These are phyloP conservation scores for Trichopoda pennipes DNA, from an alignment of 2,888 invertebrate species.

Conservation along the genomic window DNA sequence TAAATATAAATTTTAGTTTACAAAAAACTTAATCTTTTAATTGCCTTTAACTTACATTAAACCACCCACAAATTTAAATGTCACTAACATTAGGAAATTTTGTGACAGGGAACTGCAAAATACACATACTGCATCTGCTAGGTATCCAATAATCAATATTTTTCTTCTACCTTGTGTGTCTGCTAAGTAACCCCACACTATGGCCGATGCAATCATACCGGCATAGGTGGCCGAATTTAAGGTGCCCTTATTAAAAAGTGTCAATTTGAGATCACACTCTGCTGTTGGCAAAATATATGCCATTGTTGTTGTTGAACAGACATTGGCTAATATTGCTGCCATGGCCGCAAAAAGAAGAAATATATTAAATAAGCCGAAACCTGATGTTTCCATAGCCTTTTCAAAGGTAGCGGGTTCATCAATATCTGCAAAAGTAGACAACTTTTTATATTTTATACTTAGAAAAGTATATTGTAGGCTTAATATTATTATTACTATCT, in stretches of 20 bases:
- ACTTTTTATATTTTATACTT: too few relatives aligned
- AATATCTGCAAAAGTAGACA: conserved; percentile 41
- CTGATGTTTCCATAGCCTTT: conserved; percentile 85
- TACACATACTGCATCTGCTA: conserved; percentile 85
- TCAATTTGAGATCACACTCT: conserved; percentile 87
- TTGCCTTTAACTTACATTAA: conserved; percentile 85
- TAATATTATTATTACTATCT: too few relatives aligned
- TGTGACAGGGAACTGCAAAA: conserved; percentile 85
- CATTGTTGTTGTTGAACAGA: conserved; percentile 87
- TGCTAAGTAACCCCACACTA: conserved; percentile 89
- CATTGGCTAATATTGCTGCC: conserved; percentile 85
- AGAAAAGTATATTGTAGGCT: too few relatives aligned
- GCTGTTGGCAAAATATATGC: conserved; percentile 89
- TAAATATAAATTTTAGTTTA: conserved; percentile 1
- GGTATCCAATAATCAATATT: conserved; percentile 85
- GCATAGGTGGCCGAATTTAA: conserved; percentile 87
- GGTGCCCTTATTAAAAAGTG: conserved; percentile 86
- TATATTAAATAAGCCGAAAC: conserved; percentile 87
- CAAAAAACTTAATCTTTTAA: not conserved
- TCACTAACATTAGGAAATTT: conserved; percentile 85
- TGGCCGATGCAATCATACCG: conserved; percentile 89
- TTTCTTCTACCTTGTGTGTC: conserved; percentile 87
- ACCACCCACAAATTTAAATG: conserved; percentile 88
- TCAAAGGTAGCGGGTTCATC: conserved; percentile 85
- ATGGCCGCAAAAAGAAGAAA: conserved; percentile 83